Conservation (phyloP, 2,797 vertebrate species). For the Neopelma chrysocephalum region DNA sequence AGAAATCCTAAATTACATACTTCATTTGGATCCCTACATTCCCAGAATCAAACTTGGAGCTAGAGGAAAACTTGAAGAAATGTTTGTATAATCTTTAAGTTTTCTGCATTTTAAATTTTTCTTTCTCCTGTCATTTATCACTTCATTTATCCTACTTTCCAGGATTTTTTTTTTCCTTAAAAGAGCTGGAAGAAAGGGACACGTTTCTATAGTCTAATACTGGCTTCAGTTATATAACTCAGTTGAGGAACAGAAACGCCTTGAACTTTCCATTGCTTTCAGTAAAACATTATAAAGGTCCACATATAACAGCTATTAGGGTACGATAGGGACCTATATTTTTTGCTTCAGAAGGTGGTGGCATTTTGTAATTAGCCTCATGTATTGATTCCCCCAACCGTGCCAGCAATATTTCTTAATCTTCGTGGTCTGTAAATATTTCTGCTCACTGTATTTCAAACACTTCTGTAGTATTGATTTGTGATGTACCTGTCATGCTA, state of each 20-base stretch:
- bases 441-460: conserved; percentile 31
- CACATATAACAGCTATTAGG: not conserved
- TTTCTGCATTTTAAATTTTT: not conserved
- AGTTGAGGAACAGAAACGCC: not conserved
- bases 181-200: not conserved
- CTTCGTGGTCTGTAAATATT: conserved; percentile 35
- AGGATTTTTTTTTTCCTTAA: not conserved
- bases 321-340: not conserved
- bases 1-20: not conserved
- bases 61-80: not conserved
- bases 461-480: conserved; percentile 21
- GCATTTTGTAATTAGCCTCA: not conserved
- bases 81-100: not conserved
- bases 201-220: not conserved
- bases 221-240: not conserved
- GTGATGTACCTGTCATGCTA: not conserved
- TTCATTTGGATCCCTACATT: not conserved
- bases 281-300: not conserved
- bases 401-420: conserved; percentile 39
- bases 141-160: not conserved
- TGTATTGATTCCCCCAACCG: conserved; percentile 15
- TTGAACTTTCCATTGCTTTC: not conserved
- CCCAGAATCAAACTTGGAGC: not conserved
- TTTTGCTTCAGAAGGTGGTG: not conserved
- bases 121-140: not conserved